Evolutionary conservation across 2,888 invertebrate species (phyloP), one percentile per base, ranked within the genome.

Genomic region (Hirtodrosophila trivittata): DNA sequence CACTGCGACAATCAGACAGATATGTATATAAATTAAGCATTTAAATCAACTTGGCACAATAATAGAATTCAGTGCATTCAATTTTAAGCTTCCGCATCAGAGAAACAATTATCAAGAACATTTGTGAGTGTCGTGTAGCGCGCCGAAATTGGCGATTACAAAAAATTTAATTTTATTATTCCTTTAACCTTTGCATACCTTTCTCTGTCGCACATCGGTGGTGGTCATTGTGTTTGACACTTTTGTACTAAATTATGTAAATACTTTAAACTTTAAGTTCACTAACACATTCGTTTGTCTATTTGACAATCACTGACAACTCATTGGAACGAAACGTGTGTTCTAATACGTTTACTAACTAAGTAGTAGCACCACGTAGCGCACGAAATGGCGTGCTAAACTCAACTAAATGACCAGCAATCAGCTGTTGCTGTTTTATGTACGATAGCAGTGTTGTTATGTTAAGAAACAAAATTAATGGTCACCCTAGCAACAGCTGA

Each of bases 131-230:
- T 10, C 8, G 10, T 12, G 3, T 10, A 38, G 18, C 47, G 49
- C 60, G 52, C 52, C 46, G 37, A 60, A 76, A 55, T 55, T 46
- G 33, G 45, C 25, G 50, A 49, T 55, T 43, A 9, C 69, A 72
- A 43, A 46, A 37, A 37, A n/a, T n/a, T n/a, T 41, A 9, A 13
- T 55, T 49, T 37, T 38, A 42, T 65, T 57, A 52, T 35, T 67
- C 66, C 62, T 51, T 67, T 66, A 57, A 58, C 66, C 75, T 68
- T 58, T 74, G 78, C 90, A 77, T 77, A 90, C 89, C 77, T 87
- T 89, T 62, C 89, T 83, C 73, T 90, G 85, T 57, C 90, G 86
- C 73, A 90, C 77, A 65, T 86, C 89, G 51, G 68, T 59, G 51
- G 83, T 72, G 47, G 83, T 66, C 88, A 89, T 88, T 66, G 66